These are phyloP conservation scores for Rattus rattus DNA, from an alignment of 2,113 vertebrate genomes.

Conservation along the genomic window DNA sequence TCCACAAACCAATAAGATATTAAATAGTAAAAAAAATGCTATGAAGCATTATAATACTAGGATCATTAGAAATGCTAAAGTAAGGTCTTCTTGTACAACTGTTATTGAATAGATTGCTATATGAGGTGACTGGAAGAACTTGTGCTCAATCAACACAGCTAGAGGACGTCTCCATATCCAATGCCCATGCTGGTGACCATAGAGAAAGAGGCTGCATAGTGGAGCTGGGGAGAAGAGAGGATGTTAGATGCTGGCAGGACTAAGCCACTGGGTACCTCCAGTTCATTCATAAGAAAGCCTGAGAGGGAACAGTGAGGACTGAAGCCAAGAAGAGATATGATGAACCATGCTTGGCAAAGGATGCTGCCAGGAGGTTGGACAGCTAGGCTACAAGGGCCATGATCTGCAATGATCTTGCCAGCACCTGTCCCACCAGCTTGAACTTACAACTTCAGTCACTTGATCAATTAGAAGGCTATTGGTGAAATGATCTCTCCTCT, in stretches of 20 bases:
- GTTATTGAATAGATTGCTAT: neutral
- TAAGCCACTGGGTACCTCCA: fast-evolving
- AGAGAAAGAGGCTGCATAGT: neutral
- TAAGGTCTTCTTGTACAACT: neutral
- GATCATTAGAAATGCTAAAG: neutral
- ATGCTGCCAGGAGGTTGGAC: too few species aligned
- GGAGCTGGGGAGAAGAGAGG: neutral
- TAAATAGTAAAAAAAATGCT: neutral
- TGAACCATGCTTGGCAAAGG: neutral
- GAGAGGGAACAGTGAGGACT: too few species aligned
- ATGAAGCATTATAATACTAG: too few species aligned
- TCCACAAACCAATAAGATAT: neutral
- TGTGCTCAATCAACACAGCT: neutral
- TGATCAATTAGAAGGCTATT: neutral
- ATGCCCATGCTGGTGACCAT: neutral
- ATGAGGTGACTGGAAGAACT: neutral
- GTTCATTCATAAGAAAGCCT: neutral
- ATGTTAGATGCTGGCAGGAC: too few species aligned
- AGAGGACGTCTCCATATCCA: fast-evolving
- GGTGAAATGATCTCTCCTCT: neutral
- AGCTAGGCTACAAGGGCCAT: neutral
- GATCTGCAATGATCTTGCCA: too few species aligned
- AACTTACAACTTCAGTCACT: neutral
- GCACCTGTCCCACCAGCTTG: neutral
- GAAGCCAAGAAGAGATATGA: neutral